These are phyloP conservation scores for Zaprionus bogoriensis DNA, from an alignment of 2,888 invertebrate species.

Conservation along the genomic window DNA sequence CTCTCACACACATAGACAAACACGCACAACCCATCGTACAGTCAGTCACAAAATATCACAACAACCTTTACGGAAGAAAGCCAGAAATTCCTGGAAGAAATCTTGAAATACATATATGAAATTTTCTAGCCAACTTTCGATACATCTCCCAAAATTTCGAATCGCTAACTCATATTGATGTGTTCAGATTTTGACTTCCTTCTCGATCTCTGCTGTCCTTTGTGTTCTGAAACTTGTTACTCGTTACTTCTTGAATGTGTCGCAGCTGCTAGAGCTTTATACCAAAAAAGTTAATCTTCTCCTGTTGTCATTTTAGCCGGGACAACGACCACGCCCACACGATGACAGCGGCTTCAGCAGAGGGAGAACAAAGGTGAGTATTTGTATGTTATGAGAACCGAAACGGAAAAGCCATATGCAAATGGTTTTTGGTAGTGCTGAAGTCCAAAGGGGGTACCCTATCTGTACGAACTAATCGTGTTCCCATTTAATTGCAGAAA, in stretches of 20 bases:
- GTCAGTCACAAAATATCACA: not conserved
- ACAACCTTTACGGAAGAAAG: not conserved
- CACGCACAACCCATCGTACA: not conserved
- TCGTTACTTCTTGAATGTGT: not conserved
- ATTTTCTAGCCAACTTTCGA: not conserved
- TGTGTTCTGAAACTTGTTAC: constrained; percentile 17
- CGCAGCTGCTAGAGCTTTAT: not conserved
- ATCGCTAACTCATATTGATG: constrained; percentile 5
- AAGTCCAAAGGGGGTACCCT: no score
- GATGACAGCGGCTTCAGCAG: constrained; percentile 81
- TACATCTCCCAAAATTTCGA: not conserved
- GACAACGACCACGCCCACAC: constrained; percentile 81
- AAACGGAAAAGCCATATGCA: not conserved
- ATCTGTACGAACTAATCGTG: not conserved
- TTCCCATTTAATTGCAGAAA: constrained; percentile 85
- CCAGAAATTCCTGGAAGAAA: not conserved
- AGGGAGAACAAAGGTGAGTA: constrained; percentile 81
- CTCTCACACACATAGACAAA: not conserved
- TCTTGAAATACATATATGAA: not conserved
- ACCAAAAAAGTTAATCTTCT: constrained; percentile 7
- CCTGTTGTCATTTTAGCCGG: constrained; percentile 69
- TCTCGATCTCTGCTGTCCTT: constrained; percentile 10
- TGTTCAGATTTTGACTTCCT: constrained; percentile 1
- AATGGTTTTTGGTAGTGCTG: no score
- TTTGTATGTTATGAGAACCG: not conserved